Evolutionary conservation across 2,888 invertebrate genomes (phyloP).

Genomic region (Tipula vernalis): DNA sequence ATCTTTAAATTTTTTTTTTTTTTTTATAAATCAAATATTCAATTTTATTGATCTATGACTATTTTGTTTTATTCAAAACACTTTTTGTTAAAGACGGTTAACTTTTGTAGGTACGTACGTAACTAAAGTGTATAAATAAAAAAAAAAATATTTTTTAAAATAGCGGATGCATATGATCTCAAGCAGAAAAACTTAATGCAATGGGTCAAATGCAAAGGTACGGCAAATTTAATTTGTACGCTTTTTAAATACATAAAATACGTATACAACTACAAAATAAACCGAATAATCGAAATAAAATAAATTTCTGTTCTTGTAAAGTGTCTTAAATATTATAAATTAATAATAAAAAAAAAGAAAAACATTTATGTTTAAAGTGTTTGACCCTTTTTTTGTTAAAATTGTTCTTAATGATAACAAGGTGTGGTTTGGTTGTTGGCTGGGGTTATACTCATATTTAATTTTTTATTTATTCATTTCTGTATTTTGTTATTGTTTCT

Average conservation of each 20-base stretch:
- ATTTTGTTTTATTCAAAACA: neutral
- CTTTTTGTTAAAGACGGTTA: neutral
- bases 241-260: neutral
- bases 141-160: neutral
- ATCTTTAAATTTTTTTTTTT: neutral
- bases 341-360: neutral
- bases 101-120: neutral
- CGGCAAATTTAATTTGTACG: neutral
- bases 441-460: neutral
- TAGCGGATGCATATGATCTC: slow-evolving; percentile 5
- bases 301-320: neutral
- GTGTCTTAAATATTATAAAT: neutral
- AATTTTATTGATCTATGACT: neutral
- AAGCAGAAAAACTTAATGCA: neutral
- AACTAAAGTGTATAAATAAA: neutral
- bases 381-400: slow-evolving; percentile 4
- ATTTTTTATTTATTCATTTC: neutral
- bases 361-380: neutral
- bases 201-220: slow-evolving; percentile 6
- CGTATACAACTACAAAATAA: neutral
- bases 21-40: neutral
- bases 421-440: slow-evolving; percentile 7
- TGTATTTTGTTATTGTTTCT: neutral
- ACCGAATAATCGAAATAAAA: neutral
- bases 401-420: neutral